Conservation (phyloP, 2,113 vertebrate genomes). For the Apus apus region DNA sequence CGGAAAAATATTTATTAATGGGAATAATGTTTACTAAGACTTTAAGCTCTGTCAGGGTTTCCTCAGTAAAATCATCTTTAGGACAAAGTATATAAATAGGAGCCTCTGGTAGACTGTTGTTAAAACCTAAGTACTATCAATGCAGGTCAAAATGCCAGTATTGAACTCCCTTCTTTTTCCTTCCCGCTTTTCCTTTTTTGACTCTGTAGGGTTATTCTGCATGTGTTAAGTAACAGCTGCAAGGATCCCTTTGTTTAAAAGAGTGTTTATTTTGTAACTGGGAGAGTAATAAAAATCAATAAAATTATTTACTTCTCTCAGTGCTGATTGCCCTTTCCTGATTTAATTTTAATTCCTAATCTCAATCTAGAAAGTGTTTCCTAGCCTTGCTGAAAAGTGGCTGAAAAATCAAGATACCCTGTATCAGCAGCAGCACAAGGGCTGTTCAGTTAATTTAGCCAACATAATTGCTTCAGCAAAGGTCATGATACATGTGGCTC, state of each 20-base stretch:
- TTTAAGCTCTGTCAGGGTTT: neutral
- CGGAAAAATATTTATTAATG: neutral
- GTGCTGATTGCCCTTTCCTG: neutral
- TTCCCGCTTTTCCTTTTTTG: neutral
- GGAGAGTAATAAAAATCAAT: neutral
- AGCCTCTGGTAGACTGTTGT: neutral
- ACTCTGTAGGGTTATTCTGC: neutral
- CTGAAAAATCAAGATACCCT: neutral
- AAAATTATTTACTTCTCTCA: neutral
- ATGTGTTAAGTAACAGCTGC: neutral
- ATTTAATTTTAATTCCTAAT: neutral
- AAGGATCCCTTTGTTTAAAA: neutral
- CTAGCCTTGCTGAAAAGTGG: neutral
- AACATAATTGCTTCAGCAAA: neutral
- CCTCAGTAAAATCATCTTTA: neutral
- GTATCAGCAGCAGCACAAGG: neutral
- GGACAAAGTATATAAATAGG: neutral
- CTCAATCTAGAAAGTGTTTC: neutral
- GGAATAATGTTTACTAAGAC: neutral
- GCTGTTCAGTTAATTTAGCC: slow-evolving; percentile 14
- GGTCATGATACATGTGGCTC: neutral
- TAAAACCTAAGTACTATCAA: neutral
- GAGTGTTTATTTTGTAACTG: neutral
- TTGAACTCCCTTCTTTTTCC: neutral
- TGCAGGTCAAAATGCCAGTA: neutral